Evolutionary conservation across 35 echinoderm and acorn worm species (phyloP).

Genomic region (Lytechinus pictus): DNA sequence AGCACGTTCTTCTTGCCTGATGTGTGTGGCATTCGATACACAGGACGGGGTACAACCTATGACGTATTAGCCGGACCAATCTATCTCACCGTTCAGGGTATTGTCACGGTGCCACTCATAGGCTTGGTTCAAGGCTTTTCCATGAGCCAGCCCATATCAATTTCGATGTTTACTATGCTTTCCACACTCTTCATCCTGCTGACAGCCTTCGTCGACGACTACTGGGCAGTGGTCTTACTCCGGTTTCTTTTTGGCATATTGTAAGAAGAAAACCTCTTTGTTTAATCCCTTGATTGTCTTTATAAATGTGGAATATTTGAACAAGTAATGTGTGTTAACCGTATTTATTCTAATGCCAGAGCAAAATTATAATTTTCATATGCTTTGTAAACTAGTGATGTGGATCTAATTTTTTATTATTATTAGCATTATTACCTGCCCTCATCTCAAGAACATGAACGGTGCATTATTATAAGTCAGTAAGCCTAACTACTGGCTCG

Average conservation of each 20-base stretch:
- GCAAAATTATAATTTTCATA: too few species aligned
- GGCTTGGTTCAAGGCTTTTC: neutral
- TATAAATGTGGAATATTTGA: too few species aligned
- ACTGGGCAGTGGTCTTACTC: slow-evolving; percentile 34
- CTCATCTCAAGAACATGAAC: too few species aligned
- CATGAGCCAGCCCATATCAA: neutral
- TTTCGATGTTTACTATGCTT: neutral
- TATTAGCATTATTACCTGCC: too few species aligned
- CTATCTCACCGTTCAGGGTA: slow-evolving; percentile 9
- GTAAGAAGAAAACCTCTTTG: neutral
- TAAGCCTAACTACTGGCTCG: too few species aligned
- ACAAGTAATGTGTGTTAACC: too few species aligned
- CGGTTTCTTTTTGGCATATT: slow-evolving; percentile 43
- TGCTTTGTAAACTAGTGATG: too few species aligned
- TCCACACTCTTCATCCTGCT: neutral
- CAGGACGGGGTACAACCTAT: neutral
- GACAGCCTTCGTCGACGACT: slow-evolving; percentile 7
- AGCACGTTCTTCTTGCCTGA: neutral
- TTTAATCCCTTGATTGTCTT: too few species aligned
- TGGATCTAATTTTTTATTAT: too few species aligned
- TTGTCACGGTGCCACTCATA: neutral
- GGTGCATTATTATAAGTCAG: too few species aligned
- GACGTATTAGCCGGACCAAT: slow-evolving; percentile 31
- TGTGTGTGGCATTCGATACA: neutral
- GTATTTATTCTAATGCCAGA: too few species aligned